Evolutionary conservation across 2,888 invertebrate species (phyloP).

Genomic region (Myopa testacea): DNA sequence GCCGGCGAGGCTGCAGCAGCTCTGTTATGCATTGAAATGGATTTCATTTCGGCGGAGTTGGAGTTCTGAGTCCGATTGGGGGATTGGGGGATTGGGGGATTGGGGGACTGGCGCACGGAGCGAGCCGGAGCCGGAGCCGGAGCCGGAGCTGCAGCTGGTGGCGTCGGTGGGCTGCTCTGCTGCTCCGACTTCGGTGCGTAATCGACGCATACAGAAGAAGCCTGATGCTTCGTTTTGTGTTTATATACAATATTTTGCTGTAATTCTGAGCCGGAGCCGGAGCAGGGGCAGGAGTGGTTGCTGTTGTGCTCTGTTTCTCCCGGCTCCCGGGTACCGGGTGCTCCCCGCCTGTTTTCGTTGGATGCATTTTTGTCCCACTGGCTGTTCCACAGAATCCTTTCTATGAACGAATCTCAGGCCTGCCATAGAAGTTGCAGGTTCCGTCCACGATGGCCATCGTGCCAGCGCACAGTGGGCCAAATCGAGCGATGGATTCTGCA

Average conservation of each 20-base stretch:
- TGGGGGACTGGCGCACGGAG: not conserved
- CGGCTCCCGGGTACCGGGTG: not conserved
- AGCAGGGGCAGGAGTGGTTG: not conserved
- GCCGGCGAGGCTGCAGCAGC: constrained; percentile 2
- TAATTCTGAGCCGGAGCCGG: not conserved
- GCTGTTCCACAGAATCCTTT: not conserved
- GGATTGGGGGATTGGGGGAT: not conserved
- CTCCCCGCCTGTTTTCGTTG: not conserved
- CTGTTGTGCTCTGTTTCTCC: constrained; percentile 5
- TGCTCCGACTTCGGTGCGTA: constrained; percentile 1
- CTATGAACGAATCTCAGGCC: constrained; percentile 7
- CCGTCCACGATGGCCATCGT: constrained; percentile 9
- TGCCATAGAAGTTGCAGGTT: constrained; percentile 10
- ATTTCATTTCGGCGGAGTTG: constrained; percentile 17
- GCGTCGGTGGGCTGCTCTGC: not conserved
- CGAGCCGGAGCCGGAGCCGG: not conserved
- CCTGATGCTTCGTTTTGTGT: constrained; percentile 26
- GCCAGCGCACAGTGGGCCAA: constrained; percentile 3
- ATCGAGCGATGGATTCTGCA: not conserved
- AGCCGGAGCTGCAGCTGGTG: not conserved
- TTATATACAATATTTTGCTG: constrained; percentile 32
- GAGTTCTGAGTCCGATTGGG: not conserved
- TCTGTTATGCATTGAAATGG: constrained; percentile 28
- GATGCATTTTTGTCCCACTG: not conserved
- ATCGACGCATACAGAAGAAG: constrained; percentile 13